Evolutionary conservation across 2,113 vertebrate species (phyloP), one percentile per base, ranked within the genome.

Genomic region (Nothocercus julius): DNA sequence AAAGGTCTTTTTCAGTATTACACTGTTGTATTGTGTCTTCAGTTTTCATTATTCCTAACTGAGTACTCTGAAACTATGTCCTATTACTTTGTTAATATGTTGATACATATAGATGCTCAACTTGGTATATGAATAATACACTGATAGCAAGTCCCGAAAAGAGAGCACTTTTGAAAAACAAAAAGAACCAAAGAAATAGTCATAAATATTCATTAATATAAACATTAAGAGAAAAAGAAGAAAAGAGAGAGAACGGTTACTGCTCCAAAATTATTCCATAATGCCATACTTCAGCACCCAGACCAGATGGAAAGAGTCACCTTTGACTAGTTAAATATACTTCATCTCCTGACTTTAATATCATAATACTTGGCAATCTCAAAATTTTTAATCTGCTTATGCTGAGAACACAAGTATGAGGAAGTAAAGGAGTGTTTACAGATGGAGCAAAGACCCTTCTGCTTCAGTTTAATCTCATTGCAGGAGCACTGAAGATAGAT

Each of bases 201-300:
- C 2, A 53, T 13, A 89, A 72, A 47, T 7, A 58, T 42, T 22
- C 3, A 68, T 63, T 76, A 72, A 28, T 3, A 69, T 7, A 73
- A 61, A 66, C 1, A 40, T 2, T 10, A n/a, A 13, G 7, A 59
- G 22, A 6, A 13, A 11, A 11, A 10, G 45, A 13, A 18, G 28
- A 20, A 11, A 1, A 1, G 11, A 2, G 5, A 45, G 6, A n/a
- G 5, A 74, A 38, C 17, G 19, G 18, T 12, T 53, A 28, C 1
- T 7, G 13, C 10, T 13, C 6, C 11, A 45, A 63, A 63, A 5
- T 64, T 64, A 79, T 82, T n/a, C 85, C 64, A 66, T 34, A 7
- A 40, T 61, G 30, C 8, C 5, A 47, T 7, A 24, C 7, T 36
- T 64, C 34, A 18, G 20, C 16, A 76, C 5, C 21, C 38, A 56